phyloP scores from a whole-genome alignment of 1,140 invertebrate species.

The Drosophila lowei region DNA sequence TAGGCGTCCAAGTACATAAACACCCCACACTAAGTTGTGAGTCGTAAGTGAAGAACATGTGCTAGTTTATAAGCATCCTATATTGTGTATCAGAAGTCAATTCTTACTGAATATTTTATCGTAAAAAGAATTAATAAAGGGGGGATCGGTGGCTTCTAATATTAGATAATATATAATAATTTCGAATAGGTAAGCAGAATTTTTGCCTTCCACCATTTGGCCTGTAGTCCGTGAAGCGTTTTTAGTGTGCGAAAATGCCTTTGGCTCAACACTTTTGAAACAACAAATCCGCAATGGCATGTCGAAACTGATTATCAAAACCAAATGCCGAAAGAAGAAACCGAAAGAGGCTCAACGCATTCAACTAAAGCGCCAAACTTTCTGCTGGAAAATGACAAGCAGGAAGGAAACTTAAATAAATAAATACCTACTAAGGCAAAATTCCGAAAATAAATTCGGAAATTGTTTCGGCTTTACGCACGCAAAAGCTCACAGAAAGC shows the following conservation, averaged over 20 bases:
- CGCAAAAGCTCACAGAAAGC: not conserved
- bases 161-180: not conserved
- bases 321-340: slow-evolving; percentile 13
- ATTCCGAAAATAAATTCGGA: not conserved
- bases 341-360: slow-evolving; percentile 20
- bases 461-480: slow-evolving; percentile 2
- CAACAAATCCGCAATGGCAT: not conserved
- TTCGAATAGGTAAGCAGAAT: not conserved
- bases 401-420: slow-evolving; percentile 1
- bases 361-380: slow-evolving; percentile 27
- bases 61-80: too few species aligned
- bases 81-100: too few species aligned
- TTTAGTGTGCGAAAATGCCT: too few species aligned
- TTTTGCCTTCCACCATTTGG: too few species aligned
- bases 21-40: not conserved
- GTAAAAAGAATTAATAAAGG: too few species aligned
- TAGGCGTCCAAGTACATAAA: too few species aligned
- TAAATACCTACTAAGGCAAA: slow-evolving; percentile 12
- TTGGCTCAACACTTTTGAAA: not conserved
- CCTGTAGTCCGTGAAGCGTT: too few species aligned
- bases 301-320: slow-evolving; percentile 18
- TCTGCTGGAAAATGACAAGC: slow-evolving; percentile 3
- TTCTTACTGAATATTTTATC: too few species aligned
- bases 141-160: too few species aligned
- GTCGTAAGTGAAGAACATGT: not conserved